Base-by-base conservation (phyloP, 2,888 invertebrate species). In the Orthosia gothica region DNA sequence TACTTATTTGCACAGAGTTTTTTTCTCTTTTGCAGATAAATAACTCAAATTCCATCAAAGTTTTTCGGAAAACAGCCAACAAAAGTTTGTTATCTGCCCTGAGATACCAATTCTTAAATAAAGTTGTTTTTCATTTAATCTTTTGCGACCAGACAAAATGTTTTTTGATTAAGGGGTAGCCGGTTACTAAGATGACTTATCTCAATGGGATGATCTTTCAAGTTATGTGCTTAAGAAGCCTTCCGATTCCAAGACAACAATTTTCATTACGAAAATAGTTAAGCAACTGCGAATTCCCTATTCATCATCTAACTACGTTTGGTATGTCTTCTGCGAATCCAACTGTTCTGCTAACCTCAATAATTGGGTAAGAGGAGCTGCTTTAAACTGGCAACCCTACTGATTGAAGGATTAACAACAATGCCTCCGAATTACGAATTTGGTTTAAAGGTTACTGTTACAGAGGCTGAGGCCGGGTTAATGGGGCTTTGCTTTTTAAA, bases 401-500 rank as follows among this genome's bases (percentile, higher is more conserved):
- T 54, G 65, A 71, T 69, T 65, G 55, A 63, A 67, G 57, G 63
- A 74, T 75, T 69, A 71, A 65, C 65, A 74, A 63, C 61, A 76
- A 59, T 64, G 65, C 47, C 55, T 72, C 52, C 11, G 65, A 81
- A 84, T 67, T 65, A 65, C 68, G 50, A 57, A 76, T 85, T 70
- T 32, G 58, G 61, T 73, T 73, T 65, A 82, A 77, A 71, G 54
- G 52, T 63, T 77, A 76, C 66, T 61, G 64, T 81, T 71, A 71
- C 73, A 49, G 74, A 11, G 23, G 15, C 61, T 64, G 55, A 68
- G 68, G 62, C 62, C 59, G 64, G 59, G 74, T 81, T 79, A 88
- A 83, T 55, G 55, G 61, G 59, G 59, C 65, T 72, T 67, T 54
- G 74, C 65, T 79, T 83, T 83, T 71, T 81, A 87, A 87, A 81